These are phyloP conservation scores for Carapus acus DNA, from an alignment of 2,797 vertebrate genomes.

Conservation along the genomic window DNA sequence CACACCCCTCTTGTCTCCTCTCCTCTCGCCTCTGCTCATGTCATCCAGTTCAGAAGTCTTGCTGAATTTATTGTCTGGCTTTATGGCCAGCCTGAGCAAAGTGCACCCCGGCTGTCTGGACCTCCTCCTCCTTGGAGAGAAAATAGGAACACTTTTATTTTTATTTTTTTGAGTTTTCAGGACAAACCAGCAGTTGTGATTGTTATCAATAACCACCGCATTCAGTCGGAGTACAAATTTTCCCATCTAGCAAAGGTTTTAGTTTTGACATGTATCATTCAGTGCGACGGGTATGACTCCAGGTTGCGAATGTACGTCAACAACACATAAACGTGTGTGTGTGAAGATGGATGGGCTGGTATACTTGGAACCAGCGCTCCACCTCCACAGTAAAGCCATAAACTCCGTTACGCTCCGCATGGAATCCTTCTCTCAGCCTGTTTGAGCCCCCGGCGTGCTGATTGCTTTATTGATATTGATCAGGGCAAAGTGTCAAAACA, in stretches of 20 bases:
- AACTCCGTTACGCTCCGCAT: constrained; percentile 62
- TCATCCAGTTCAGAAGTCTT: constrained; percentile 62
- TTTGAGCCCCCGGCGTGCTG: constrained; percentile 61
- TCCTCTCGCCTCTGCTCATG: constrained; percentile 43
- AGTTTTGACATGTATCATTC: background rate
- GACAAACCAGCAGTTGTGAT: too few relatives aligned
- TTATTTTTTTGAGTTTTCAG: background rate
- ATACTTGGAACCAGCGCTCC: constrained; percentile 58
- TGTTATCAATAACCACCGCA: too few relatives aligned
- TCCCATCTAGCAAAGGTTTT: too few relatives aligned
- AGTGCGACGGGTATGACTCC: background rate
- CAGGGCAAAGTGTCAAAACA: constrained; percentile 77
- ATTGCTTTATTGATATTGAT: constrained; percentile 79
- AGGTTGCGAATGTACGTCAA: background rate
- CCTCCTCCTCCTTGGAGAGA: constrained; percentile 37
- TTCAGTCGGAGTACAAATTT: too few relatives aligned
- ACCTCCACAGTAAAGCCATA: constrained; percentile 73
- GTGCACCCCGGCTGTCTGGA: constrained; percentile 63
- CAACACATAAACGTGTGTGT: constrained; percentile 21
- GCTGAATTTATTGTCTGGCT: constrained; percentile 68
- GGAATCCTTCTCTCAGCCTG: constrained; percentile 52
- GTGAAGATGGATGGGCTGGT: constrained; percentile 25
- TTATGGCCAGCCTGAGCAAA: constrained; percentile 72
- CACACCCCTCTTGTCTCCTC: constrained; percentile 31
- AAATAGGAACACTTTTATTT: constrained; percentile 16